Evolutionary conservation across 2,113 vertebrate genomes (phyloP).

Genomic region (Callipepla californica): DNA sequence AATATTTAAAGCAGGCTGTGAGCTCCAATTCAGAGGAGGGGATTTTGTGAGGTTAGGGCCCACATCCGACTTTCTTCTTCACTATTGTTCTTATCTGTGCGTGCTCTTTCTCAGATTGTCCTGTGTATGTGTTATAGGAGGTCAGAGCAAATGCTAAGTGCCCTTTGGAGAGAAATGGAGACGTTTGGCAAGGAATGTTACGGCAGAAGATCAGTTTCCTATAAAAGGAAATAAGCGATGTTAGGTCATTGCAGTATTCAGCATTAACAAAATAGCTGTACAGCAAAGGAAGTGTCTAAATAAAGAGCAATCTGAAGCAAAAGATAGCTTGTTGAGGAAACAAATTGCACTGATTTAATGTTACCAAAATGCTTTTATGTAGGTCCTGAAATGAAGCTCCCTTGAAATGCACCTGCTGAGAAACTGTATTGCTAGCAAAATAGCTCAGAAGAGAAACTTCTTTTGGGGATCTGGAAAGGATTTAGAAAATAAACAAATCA

Average conservation of each 20-base stretch:
- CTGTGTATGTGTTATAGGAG: background rate
- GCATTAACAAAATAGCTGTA: background rate
- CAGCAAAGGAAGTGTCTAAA: background rate
- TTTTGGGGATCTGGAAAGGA: background rate
- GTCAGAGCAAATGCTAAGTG: background rate
- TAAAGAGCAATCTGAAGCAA: background rate
- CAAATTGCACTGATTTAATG: background rate
- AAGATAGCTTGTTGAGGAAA: background rate
- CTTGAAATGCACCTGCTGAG: background rate
- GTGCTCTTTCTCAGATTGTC: background rate
- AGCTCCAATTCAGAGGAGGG: background rate
- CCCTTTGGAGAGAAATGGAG: background rate
- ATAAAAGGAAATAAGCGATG: background rate
- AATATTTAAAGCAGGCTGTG: background rate
- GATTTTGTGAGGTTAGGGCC: background rate
- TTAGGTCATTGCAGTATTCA: background rate
- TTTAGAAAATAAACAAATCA: background rate
- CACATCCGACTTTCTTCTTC: background rate
- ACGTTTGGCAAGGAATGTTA: background rate
- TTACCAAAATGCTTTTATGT: background rate
- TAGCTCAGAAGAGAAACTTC: background rate
- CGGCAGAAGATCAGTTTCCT: background rate
- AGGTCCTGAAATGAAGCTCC: background rate
- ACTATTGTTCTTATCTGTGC: background rate
- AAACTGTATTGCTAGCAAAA: background rate